Evolutionary conservation across 2,888 invertebrate species (phyloP).

Genomic region (Torymus aiolomorphi): DNA sequence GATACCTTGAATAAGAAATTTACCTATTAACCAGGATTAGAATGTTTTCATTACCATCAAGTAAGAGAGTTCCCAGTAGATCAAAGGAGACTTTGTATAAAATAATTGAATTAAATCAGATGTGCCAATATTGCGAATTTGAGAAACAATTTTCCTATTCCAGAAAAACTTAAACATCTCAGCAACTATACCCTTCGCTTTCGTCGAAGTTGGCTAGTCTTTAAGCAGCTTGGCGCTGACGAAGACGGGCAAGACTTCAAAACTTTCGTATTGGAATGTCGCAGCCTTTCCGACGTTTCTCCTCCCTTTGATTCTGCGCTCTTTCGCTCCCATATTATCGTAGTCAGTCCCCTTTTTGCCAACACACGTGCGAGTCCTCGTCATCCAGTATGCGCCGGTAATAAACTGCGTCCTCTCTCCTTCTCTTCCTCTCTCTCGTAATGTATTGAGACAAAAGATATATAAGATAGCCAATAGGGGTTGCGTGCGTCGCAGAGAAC

Average conservation of each 20-base stretch:
- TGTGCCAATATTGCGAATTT: too few species aligned
- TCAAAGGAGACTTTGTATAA: too few species aligned
- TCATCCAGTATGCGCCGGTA: slow-evolving; percentile 16
- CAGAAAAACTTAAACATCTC: too few species aligned
- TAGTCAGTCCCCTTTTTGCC: too few species aligned
- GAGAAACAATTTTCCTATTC: too few species aligned
- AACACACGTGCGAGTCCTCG: background rate
- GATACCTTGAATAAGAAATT: too few species aligned
- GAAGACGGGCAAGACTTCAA: background rate
- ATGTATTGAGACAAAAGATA: slow-evolving; percentile 66
- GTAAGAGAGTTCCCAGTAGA: too few species aligned
- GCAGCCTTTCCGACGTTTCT: background rate
- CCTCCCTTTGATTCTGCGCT: background rate
- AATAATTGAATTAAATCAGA: too few species aligned
- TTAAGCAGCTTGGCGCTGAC: slow-evolving; percentile 9
- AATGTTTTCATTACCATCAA: too few species aligned
- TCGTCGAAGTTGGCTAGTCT: background rate
- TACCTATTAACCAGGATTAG: too few species aligned
- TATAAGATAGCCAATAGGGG: slow-evolving; percentile 52
- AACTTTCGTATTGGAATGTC: slow-evolving; percentile 51
- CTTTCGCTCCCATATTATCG: too few species aligned
- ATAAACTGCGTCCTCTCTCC: slow-evolving; percentile 25
- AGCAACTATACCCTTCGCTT: too few species aligned
- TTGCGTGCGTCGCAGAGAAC: slow-evolving; percentile 10
- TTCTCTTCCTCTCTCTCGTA: slow-evolving; percentile 20